These are phyloP conservation scores for Adelognathus sp. DNA, from an alignment of 2,888 invertebrate genomes.

Conservation along the genomic window DNA sequence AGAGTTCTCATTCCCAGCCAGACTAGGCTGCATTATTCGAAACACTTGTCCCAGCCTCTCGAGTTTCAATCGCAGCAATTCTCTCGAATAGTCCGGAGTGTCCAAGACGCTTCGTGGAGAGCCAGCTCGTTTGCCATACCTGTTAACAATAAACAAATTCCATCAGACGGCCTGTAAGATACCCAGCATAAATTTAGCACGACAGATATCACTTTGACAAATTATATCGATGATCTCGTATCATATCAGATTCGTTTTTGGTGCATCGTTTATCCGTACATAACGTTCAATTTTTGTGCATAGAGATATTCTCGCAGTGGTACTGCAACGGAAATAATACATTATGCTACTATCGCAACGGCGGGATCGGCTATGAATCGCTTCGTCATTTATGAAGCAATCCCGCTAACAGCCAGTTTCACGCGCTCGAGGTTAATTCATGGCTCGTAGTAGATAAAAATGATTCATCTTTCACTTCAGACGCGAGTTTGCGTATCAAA, in stretches of 20 bases:
- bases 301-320: background rate
- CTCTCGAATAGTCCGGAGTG: constrained; percentile 51
- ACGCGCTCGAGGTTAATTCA: background rate
- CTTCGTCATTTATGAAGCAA: background rate
- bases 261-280: background rate
- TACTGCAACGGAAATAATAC: background rate
- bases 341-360: background rate
- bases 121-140: constrained; percentile 71
- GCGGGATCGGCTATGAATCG: background rate
- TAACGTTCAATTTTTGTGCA: background rate
- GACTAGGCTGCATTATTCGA: constrained; percentile 36
- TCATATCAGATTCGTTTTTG: background rate
- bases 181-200: background rate
- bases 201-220: no score
- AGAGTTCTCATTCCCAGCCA: constrained; percentile 47
- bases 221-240: no score
- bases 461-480: no score
- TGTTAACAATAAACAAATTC: constrained; percentile 40
- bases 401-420: background rate
- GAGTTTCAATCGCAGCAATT: constrained; percentile 57
- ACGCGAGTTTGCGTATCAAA: no score
- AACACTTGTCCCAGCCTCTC: constrained; percentile 49
- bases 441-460: no score
- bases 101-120: background rate
- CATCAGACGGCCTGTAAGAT: background rate